Evolutionary conservation across 2,888 invertebrate genomes (phyloP).

Genomic region (Urechis unicinctus): DNA sequence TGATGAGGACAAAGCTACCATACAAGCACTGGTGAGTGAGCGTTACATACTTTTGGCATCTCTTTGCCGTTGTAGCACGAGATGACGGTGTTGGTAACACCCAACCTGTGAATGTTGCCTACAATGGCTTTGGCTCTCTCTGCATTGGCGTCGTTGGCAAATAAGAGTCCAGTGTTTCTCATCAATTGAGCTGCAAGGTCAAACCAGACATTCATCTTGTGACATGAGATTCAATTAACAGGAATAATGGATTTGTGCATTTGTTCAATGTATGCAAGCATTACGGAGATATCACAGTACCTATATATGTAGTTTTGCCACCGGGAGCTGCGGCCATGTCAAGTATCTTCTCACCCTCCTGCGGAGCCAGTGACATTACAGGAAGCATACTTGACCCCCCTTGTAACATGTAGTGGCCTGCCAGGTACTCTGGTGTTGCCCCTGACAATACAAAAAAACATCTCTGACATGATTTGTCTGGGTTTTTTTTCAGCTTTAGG

Average conservation of each 20-base stretch:
- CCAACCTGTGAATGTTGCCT: slow-evolving; percentile 93
- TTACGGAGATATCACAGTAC: slow-evolving; percentile 32
- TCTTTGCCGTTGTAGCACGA: slow-evolving; percentile 84
- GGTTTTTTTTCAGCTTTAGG: too few species aligned
- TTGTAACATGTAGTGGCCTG: slow-evolving; percentile 92
- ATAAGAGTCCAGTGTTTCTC: slow-evolving; percentile 94
- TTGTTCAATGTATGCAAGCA: background rate
- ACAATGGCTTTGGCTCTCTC: slow-evolving; percentile 76
- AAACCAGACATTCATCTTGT: too few species aligned
- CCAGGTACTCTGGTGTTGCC: slow-evolving; percentile 97
- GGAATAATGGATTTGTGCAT: too few species aligned
- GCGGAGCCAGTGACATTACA: slow-evolving; percentile 95
- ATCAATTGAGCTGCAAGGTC: slow-evolving; percentile 65
- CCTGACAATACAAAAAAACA: slow-evolving; percentile 34
- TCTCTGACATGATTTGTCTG: too few species aligned
- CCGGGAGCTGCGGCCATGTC: slow-evolving; percentile 99
- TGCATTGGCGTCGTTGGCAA: slow-evolving; percentile 90
- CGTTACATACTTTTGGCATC: slow-evolving; percentile 60
- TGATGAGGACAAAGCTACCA: too few species aligned
- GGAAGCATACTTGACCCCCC: slow-evolving; percentile 95
- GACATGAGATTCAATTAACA: too few species aligned
- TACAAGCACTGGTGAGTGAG: background rate
- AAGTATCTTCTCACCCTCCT: slow-evolving; percentile 84
- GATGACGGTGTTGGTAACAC: slow-evolving; percentile 87
- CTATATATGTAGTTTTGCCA: slow-evolving; percentile 95